A percentile compares a stretch with the other conserved stretches of the same genome.
phyloP scores from a whole-genome alignment of 2,113 vertebrate genomes.

The Ranitomeya imitator region DNA sequence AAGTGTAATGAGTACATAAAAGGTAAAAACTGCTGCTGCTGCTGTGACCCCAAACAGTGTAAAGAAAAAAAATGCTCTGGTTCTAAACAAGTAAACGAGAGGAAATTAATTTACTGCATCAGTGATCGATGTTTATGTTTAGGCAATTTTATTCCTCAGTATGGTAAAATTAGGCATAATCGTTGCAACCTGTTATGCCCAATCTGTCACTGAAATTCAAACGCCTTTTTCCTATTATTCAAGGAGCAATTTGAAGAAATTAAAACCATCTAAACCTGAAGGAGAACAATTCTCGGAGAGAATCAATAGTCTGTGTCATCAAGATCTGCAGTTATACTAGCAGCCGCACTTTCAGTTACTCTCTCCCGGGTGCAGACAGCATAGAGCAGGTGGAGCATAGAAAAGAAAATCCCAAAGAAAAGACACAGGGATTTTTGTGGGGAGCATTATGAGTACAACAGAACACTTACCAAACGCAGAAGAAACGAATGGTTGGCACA shows the following conservation, averaged over 20 bases:
- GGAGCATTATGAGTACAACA: background rate
- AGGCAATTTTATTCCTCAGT: constrained; percentile 86
- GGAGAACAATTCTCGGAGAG: constrained; percentile 77
- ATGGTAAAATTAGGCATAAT: constrained; percentile 86
- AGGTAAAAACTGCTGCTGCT: background rate
- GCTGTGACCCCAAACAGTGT: background rate
- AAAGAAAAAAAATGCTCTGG: constrained; percentile 62
- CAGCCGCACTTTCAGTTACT: background rate
- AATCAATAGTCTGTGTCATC: constrained; percentile 74
- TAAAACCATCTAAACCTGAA: constrained; percentile 78
- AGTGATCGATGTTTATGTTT: constrained; percentile 87
- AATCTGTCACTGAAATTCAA: constrained; percentile 85
- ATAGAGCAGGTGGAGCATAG: background rate
- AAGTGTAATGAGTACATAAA: constrained; percentile 30
- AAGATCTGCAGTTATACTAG: constrained; percentile 60
- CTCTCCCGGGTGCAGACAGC: background rate
- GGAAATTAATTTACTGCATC: constrained; percentile 87
- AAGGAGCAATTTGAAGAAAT: constrained; percentile 82
- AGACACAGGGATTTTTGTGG: background rate
- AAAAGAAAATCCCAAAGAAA: background rate
- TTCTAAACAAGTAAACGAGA: constrained; percentile 81
- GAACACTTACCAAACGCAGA: background rate
- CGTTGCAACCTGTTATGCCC: constrained; percentile 83
- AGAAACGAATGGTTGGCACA: too few relatives aligned
- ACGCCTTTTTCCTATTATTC: constrained; percentile 83